phyloP scores from a whole-genome alignment of 1,140 invertebrate genomes.

The Thalassaphorura encarpata region DNA sequence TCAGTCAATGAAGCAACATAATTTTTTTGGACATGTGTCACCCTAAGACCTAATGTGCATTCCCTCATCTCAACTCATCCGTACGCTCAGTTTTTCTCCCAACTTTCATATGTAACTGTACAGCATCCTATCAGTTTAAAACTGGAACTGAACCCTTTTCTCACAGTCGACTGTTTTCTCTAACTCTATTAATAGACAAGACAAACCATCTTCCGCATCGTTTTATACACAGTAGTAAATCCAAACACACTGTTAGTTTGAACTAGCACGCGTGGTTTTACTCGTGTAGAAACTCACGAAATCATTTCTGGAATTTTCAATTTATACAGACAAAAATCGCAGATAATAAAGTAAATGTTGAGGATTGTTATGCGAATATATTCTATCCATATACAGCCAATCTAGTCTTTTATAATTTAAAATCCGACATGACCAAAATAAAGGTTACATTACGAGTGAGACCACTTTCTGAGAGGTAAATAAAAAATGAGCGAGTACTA shows the following conservation, averaged over 20 bases:
- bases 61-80: too few species aligned
- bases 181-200: conserved; percentile 10
- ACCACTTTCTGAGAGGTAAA: conserved; percentile 45
- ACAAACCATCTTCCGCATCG: neutral
- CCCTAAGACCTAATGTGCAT: too few species aligned
- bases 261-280: too few species aligned
- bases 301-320: neutral
- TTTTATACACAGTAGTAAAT: neutral
- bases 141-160: neutral
- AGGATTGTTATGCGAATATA: neutral
- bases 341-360: neutral
- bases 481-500: conserved; percentile 23
- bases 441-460: conserved; percentile 47
- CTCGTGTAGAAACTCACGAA: too few species aligned
- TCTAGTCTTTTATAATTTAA: neutral
- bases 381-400: neutral
- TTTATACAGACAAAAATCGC: neutral
- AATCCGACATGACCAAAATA: conserved; percentile 42
- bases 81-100: too few species aligned
- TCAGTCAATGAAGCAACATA: too few species aligned
- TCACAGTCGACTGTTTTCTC: conserved; percentile 6
- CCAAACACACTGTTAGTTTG: neutral
- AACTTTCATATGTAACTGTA: too few species aligned
- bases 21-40: too few species aligned
- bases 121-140: too few species aligned